Evolutionary conservation across 1,140 invertebrate genomes (phyloP).

Genomic region (Lordiphosa clarofinis): DNA sequence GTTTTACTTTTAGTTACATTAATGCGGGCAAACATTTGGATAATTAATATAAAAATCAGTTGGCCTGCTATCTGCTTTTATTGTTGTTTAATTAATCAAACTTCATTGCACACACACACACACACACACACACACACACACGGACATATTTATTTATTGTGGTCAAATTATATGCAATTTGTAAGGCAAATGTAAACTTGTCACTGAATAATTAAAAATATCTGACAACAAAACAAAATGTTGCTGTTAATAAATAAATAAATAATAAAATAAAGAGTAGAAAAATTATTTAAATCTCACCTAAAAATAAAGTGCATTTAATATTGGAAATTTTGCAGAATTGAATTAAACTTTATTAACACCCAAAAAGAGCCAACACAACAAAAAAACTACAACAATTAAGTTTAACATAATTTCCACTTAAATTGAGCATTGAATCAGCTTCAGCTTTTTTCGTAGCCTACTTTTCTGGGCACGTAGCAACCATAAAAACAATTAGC

Average conservation of each 20-base stretch:
- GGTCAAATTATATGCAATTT: conserved; percentile 15
- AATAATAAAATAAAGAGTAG: too few relatives aligned
- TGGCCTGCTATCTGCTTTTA: conserved; percentile 32
- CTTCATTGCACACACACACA: conserved; percentile 12
- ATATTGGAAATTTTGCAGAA: too few relatives aligned
- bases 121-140: conserved; percentile 8
- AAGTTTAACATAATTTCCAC: conserved; percentile 13
- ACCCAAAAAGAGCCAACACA: too few relatives aligned
- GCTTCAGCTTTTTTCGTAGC: conserved; percentile 16
- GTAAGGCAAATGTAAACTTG: conserved; percentile 28
- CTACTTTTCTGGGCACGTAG: conserved; percentile 15
- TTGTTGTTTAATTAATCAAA: conserved; percentile 68
- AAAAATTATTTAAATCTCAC: too few relatives aligned
- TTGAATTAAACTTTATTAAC: too few relatives aligned
- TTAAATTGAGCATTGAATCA: conserved; percentile 35
- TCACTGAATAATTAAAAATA: conserved; percentile 67
- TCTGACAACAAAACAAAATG: conserved; percentile 18
- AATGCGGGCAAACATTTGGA: conserved; percentile 49
- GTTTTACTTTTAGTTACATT: conserved; percentile 23
- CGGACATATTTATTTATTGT: conserved; percentile 19
- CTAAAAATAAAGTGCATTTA: too few relatives aligned
- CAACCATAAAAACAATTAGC: conserved; percentile 53
- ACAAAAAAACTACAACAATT: conserved; percentile 15
- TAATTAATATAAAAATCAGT: conserved; percentile 70
- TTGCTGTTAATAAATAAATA: conserved; percentile 14